Base-by-base conservation (phyloP, 2,797 vertebrate species). In the Poecilia gillii region DNA sequence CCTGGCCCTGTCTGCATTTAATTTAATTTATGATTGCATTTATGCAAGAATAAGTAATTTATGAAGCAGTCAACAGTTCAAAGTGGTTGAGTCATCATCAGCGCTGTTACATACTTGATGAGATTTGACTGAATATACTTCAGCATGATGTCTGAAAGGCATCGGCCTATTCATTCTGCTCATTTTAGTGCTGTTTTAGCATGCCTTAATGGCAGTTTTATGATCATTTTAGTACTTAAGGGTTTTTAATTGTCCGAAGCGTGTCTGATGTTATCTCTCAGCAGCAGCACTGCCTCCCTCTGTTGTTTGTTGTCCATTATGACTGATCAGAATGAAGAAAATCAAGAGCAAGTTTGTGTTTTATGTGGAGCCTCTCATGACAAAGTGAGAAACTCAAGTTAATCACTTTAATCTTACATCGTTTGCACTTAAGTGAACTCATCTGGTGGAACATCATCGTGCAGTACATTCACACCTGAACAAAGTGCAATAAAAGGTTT, bases 361-460 rank as follows among this genome's bases (percentile, higher is more conserved):
- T 85, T 84, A 75, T 80, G 78, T 85, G 81, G 74, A 75, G 80
- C 76, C 81, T 75, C 80, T 72, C 47, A 83, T 84, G 64, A 82
- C 72, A 81, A 66, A 85, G 81, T 77, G 78, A 72, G 74, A 74
- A 81, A 83, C 85, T 85, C 64, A 39, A 78, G 75, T 73, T 59
- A 7, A 43, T 51, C 78, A 73, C 51, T 76, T 83, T 84, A 80
- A 81, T 43, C 75, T 74, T 82, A 36, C 76, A 78, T 74, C 68
- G 83, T 90, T 89, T 78, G 86, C 86, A 85, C 89, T 78, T 83
- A 82, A 76, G 87, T 89, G 1, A 81, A 83, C 64, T 79, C 80
- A 71, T 87, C 77, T 85, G 71, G 55, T 77, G 79, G 46, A 76
- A 72, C 77, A 78, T 84, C 46, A 57, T 1, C 72, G 71, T 59